These are phyloP conservation scores for Drosophila paramelanica DNA, from an alignment of 2,888 invertebrate genomes.

Conservation along the genomic window DNA sequence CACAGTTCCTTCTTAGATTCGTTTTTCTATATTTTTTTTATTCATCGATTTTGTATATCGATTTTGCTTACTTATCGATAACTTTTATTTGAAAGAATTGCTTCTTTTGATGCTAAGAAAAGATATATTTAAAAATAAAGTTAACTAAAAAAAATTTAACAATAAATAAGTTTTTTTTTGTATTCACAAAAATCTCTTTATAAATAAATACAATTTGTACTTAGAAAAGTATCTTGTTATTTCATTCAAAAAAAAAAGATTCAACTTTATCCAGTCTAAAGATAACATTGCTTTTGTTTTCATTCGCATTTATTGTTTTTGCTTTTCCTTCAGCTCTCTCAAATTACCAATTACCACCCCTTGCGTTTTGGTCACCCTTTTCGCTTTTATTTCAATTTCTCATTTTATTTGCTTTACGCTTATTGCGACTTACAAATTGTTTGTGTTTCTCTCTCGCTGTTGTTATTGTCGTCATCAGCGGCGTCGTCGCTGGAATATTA, in stretches of 20 bases:
- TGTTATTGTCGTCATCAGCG: conserved; percentile 23
- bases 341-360: conserved; percentile 5
- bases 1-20: not conserved
- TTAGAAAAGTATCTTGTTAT: not conserved
- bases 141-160: no score
- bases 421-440: conserved; percentile 76
- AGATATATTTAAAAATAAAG: no score
- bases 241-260: not conserved
- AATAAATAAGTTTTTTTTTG: not conserved
- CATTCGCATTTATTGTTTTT: not conserved
- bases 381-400: conserved; percentile 42
- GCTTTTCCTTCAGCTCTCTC: not conserved
- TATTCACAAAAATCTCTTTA: no score
- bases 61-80: not conserved
- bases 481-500: conserved; percentile 46
- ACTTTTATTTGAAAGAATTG: not conserved
- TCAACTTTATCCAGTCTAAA: not conserved
- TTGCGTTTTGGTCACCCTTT: conserved; percentile 7
- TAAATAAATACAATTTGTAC: not conserved
- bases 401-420: conserved; percentile 62
- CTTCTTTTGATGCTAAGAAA: no score
- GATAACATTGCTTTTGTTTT: conserved; percentile 6
- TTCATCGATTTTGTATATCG: not conserved
- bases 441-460: conserved; percentile 35
- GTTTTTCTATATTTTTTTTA: not conserved